Base-by-base conservation (phyloP, 2,113 vertebrate genomes). In the Myocastor coypus region DNA sequence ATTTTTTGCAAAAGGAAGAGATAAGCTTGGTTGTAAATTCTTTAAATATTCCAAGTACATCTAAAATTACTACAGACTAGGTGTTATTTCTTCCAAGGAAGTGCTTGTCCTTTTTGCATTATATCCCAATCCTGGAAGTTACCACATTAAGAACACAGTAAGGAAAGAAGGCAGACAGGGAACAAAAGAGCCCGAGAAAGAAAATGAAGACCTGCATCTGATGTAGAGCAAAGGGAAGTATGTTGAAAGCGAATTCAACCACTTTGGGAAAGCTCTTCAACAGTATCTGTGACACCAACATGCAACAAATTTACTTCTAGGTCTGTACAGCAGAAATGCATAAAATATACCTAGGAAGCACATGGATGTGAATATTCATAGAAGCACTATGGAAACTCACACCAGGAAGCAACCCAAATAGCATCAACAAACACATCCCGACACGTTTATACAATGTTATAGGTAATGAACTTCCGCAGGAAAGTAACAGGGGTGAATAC, bases 1-100 rank as follows among this genome's bases (percentile, higher is more conserved):
- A 98, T 97, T 19, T 87, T 96, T 37, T 95, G 89, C 91, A 92
- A 95, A 95, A 93, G 69, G 59, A 68, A 83, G 55, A 16, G 42
- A 96, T 94, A 87, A 86, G 71, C 89, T 95, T 94, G 82, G 55
- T 94, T 93, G 94, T 83, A 90, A 95, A 95, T 0, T 24, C 87
- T 83, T 78, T 8, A 95, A 96, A 68, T 83, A n/a, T 86, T 46
- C n/a, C 66, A 80, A 80, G 34, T 34, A 82, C 37, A 64, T n/a
- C 75, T 40, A 85, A 83, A 95, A 90, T 87, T 57, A 96, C 82
- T 95, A 83, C 46, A 71, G 64, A 94, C 16, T 17, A 83, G 40
- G 77, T 34, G 52, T 42, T 78, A 24, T 92, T 90, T 91, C 64
- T 91, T 37, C 93, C 84, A 94, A 92, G 78, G 17, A 30, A 73